A percentile compares a stretch with the other conserved stretches of the same genome.
Conservation (phyloP, 2,888 invertebrate species). For the Thecophora atra region DNA sequence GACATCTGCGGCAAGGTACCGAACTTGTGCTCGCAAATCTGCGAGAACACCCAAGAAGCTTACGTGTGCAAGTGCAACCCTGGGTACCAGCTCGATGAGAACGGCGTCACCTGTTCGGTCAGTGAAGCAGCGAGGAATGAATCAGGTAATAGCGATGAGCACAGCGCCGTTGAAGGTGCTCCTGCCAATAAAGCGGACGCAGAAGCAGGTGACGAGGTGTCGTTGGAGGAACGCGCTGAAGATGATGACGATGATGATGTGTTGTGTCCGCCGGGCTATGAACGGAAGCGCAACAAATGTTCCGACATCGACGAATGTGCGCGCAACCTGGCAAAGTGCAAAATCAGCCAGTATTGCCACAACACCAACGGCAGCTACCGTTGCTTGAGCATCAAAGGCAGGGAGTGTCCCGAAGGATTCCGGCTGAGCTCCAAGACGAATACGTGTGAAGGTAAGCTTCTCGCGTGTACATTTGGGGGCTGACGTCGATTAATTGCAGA, state of each 20-base stretch:
- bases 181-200: conserved; percentile 34
- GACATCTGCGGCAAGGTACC: conserved; percentile 69
- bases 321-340: conserved; percentile 75
- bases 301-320: conserved; percentile 78
- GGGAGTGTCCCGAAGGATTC: conserved; percentile 67
- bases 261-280: conserved; percentile 66
- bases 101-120: conserved; percentile 67
- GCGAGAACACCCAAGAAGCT: conserved; percentile 70
- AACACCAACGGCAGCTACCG: conserved; percentile 76
- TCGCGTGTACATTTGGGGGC: too few relatives aligned
- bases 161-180: neutral
- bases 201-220: conserved; percentile 23
- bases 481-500: conserved; percentile 66
- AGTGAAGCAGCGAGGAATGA: conserved; percentile 30
- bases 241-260: conserved; percentile 10
- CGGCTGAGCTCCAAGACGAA: conserved; percentile 68
- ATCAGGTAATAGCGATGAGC: conserved; percentile 10
- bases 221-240: conserved; percentile 26
- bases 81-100: conserved; percentile 67
- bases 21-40: conserved; percentile 70
- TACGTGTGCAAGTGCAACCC: conserved; percentile 68
- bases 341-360: conserved; percentile 70
- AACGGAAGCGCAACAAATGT: conserved; percentile 64
- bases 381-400: conserved; percentile 66
- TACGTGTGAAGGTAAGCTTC: conserved; percentile 71